Evolutionary conservation across 1,140 invertebrate genomes (phyloP), one percentile per base, ranked within the genome.

Genomic region (Dendrolimus kikuchii): DNA sequence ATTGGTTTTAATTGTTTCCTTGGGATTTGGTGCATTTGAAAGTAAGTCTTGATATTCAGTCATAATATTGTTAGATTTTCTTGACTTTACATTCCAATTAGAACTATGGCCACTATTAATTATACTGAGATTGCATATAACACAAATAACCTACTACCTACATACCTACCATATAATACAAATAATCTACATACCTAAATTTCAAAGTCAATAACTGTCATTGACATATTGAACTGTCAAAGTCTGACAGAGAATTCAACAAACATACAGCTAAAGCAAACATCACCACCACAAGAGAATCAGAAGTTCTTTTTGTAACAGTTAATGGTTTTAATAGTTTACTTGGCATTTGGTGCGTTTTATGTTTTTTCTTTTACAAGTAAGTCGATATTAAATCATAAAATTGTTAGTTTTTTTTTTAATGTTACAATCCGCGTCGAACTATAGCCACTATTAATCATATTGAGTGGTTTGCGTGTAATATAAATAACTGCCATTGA

Each of bases 381-480:
- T 23, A 2, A 23, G 23, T 23, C 3, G 46, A 37, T 7, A 23
- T 5, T 10, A 10, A 49, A 9, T 38, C n/a, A 23, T 23, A 38
- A 7, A 39, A 7, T 49, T 49, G 7, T 49, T 5, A 39, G 36
- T 6, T 50, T 50, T 23, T 7, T 23, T 49, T 49, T 23, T 10
- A n/a, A 9, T 46, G 38, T 46, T 37, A n/a, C 23, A 7, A 37
- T 9, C 9, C 36, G 36, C 7, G 5, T 37, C 8, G 4, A 46
- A 46, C 46, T 46, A 45, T 45, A 10, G 23, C 23, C 23, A 3
- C 23, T 2, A 23, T 23, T 23, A 23, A 23, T 23, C 23, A 95
- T 96, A 56, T 94, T 97, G 68, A 89, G 98, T 64, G 98, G 98
- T 7, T 89, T 99, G 23, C 90, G 98, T 88, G 94, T 99, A 74